Percentiles rank a stretch among this genome's conserved stretches.
Evolutionary conservation across 2,888 invertebrate genomes (phyloP).

Genomic region (Pecten maximus): DNA sequence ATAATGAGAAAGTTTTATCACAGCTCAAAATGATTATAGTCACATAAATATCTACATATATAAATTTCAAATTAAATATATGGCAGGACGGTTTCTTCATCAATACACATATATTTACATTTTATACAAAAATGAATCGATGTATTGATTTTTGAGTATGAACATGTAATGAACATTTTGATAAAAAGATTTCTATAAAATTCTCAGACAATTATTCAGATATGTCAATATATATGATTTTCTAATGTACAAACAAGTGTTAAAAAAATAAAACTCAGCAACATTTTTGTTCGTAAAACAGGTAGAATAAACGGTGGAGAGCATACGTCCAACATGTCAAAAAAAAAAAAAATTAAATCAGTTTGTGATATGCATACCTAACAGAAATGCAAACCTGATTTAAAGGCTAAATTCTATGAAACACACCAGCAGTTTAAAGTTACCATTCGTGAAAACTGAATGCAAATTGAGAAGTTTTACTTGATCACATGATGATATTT

Average conservation of each 20-base stretch:
- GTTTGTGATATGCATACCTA: not conserved
- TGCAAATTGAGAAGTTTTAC: not conserved
- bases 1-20: not conserved
- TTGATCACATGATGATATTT: too few relatives aligned
- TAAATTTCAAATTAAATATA: not conserved
- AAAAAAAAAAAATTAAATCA: not conserved
- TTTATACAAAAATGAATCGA: not conserved
- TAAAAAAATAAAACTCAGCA: not conserved
- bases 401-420: not conserved
- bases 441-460: not conserved
- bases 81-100: slow-evolving; percentile 6
- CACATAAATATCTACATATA: not conserved
- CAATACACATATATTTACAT: not conserved
- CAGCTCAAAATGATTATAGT: not conserved
- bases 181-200: not conserved
- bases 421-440: not conserved
- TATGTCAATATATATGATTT: not conserved
- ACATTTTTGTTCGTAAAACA: not conserved
- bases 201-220: not conserved
- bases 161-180: not conserved
- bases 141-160: not conserved
- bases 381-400: not conserved
- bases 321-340: not conserved
- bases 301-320: not conserved
- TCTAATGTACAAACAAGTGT: not conserved